phyloP scores from a whole-genome alignment of 2,797 vertebrate genomes.

The Peromyscus eremicus region DNA sequence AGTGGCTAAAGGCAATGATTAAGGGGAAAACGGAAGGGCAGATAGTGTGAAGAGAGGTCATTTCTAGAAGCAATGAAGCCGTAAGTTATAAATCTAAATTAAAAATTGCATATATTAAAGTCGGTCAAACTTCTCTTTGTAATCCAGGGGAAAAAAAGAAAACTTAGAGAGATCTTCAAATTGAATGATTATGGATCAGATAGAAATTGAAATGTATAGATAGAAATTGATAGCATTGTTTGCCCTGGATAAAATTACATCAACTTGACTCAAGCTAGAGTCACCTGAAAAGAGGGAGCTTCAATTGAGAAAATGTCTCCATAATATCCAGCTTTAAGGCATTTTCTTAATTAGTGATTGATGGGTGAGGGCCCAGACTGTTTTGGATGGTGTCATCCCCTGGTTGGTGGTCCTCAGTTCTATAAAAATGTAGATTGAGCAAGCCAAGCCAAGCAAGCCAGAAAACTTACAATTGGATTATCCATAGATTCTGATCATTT shows the following conservation, averaged over 20 bases:
- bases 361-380: neutral
- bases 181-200: neutral
- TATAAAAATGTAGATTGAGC: neutral
- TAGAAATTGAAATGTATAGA: neutral
- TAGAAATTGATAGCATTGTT: neutral
- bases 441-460: neutral
- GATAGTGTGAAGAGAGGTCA: neutral
- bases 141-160: neutral
- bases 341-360: neutral
- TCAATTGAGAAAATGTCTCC: neutral
- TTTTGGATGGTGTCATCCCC: neutral
- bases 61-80: neutral
- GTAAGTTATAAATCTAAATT: neutral
- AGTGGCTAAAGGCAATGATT: neutral
- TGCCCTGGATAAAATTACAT: neutral
- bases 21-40: neutral
- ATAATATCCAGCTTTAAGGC: neutral
- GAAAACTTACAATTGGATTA: neutral
- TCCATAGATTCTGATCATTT: neutral
- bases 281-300: neutral
- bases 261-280: neutral
- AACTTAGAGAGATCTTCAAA: neutral
- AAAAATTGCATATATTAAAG: neutral
- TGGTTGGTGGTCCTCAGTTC: neutral
- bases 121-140: neutral